These are phyloP conservation scores for Drosophila gunungcola DNA, from an alignment of 1,140 invertebrate species.

Conservation along the genomic window DNA sequence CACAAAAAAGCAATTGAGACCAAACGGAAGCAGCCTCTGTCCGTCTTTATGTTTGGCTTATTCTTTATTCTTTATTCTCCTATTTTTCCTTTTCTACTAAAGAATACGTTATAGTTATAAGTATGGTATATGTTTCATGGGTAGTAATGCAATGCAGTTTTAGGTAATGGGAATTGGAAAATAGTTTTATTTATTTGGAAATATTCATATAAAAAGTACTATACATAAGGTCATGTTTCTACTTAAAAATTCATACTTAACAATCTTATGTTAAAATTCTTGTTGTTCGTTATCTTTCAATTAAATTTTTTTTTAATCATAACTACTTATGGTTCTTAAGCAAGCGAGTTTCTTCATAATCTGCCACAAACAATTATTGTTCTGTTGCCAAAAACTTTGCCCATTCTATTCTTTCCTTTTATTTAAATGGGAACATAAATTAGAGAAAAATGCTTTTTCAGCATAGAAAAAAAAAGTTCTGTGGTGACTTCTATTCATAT, in stretches of 20 bases:
- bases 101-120: slow-evolving; percentile 25
- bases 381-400: slow-evolving; percentile 33
- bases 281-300: not conserved
- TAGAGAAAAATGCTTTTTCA: slow-evolving; percentile 43
- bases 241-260: too few species aligned
- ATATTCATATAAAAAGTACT: too few species aligned
- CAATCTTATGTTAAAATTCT: not conserved
- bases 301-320: not conserved
- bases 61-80: slow-evolving; percentile 10
- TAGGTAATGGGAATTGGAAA: too few species aligned
- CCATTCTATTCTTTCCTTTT: slow-evolving; percentile 29
- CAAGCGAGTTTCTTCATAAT: slow-evolving; percentile 21
- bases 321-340: not conserved
- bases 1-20: slow-evolving; percentile 66
- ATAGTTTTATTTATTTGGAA: slow-evolving; percentile 2
- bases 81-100: not conserved
- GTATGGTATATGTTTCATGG: slow-evolving; percentile 13
- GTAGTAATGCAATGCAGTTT: not conserved
- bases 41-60: slow-evolving; percentile 12
- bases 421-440: slow-evolving; percentile 43
- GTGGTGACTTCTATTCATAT: slow-evolving; percentile 40
- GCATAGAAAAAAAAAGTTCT: slow-evolving; percentile 27
- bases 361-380: not conserved
- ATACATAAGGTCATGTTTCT: too few species aligned
- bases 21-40: slow-evolving; percentile 63